Evolutionary conservation across 2,888 invertebrate species (phyloP), one percentile per base, ranked within the genome.

Genomic region (Drosophila fungiperda): DNA sequence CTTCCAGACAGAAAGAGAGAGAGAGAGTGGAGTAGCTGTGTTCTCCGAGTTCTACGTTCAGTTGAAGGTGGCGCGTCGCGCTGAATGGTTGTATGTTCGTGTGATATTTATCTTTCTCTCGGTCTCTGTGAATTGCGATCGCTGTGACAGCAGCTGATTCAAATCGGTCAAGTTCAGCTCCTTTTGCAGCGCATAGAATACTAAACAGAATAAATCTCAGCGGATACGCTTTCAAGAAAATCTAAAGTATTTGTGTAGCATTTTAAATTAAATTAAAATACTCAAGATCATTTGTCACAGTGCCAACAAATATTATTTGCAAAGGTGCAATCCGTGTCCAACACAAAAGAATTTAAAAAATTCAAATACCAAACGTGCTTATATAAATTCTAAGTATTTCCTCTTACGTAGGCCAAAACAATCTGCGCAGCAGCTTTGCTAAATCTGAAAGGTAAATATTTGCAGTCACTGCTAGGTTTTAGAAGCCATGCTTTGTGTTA

Each of bases 101-200:
- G 29, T 38, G 23, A 54, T 63, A 61, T 76, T 45, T 38, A 11
- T 45, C 2, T n/a, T 1, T 45, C 3, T 45, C 20, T 15, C 15
- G 45, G 15, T 45, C 26, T 15, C 23, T 23, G 23, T 23, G 20
- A 45, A 45, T 23, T 45, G 45, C 45, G 11, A 38, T 48, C n/a
- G 36, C 38, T 35, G 35, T 40, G 26, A 36, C 55, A 73, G 63
- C 86, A 68, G 68, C 68, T 72, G 68, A n/a, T 54, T 54, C 66
- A 86, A 82, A 82, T 86, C 91, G 89, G 89, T 91, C 89, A 89
- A 89, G 89, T 89, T 89, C 91, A 84, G 77, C 67, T 72, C 67
- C 68, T 71, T 73, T 57, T 60, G 54, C 54, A 69, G 69, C 40
- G 69, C 45, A 50, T 32, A 60, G 33, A 58, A 49, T 50, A 54